Percentiles rank a stretch among this genome's conserved stretches.
Conservation (phyloP, 2,888 invertebrate species). For the Xestia sexstrigata region DNA sequence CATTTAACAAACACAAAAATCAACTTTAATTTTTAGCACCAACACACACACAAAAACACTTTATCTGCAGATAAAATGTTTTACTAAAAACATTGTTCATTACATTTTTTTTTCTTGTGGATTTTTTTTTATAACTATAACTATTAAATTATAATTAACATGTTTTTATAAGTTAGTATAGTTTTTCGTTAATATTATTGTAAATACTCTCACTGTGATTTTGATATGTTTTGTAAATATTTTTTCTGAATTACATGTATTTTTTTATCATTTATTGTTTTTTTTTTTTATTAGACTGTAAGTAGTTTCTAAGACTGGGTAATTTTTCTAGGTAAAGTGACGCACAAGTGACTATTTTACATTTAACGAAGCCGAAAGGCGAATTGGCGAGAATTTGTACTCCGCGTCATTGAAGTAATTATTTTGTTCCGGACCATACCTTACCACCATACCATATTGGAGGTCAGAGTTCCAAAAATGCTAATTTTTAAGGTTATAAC, state of each 20-base stretch:
- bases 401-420: too few relatives aligned
- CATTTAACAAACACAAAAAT: background rate
- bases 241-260: slow-evolving; percentile 54
- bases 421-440: too few relatives aligned
- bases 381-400: too few relatives aligned
- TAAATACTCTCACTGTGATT: slow-evolving; percentile 67
- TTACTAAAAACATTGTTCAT: background rate
- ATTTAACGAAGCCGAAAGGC: too few relatives aligned
- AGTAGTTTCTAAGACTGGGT: background rate
- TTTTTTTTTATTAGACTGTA: background rate
- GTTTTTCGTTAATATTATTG: slow-evolving; percentile 53
- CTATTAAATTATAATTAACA: slow-evolving; percentile 31
- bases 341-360: too few relatives aligned
- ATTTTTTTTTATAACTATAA: slow-evolving; percentile 1
- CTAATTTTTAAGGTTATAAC: too few relatives aligned
- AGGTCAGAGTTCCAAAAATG: too few relatives aligned
- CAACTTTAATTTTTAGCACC: background rate
- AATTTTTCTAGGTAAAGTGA: too few relatives aligned
- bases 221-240: slow-evolving; percentile 64
- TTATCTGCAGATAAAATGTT: too few relatives aligned
- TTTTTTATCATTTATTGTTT: slow-evolving; percentile 18
- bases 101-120: background rate
- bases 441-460: too few relatives aligned
- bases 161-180: slow-evolving; percentile 41
- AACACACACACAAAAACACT: too few relatives aligned